These are phyloP conservation scores for Drosophila kohkoa DNA, from an alignment of 1,140 invertebrate species.

Conservation along the genomic window DNA sequence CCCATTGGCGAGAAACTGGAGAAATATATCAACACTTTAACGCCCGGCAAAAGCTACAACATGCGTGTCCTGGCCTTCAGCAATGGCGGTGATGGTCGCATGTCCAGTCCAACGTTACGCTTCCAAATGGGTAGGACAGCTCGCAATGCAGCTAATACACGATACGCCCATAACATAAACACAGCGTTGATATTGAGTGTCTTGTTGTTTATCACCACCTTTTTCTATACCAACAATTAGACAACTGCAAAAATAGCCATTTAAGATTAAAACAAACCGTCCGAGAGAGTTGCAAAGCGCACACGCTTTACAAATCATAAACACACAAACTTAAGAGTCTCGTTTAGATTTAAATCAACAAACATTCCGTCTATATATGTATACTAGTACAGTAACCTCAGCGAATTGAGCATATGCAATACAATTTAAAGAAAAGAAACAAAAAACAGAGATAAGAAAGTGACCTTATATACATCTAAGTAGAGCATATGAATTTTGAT, in stretches of 20 bases:
- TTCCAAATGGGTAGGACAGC: conserved; percentile 92
- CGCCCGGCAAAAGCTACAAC: conserved; percentile 94
- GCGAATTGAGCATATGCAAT: conserved; percentile 58
- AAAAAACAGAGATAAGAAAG: conserved; percentile 58
- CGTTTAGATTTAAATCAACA: conserved; percentile 58
- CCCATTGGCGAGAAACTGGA: conserved; percentile 91
- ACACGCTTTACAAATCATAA: conserved; percentile 54
- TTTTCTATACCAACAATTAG: conserved; percentile 68
- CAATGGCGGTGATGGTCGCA: conserved; percentile 96
- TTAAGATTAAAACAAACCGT: conserved; percentile 44
- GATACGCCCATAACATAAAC: conserved; percentile 70
- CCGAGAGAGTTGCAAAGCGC: conserved; percentile 50
- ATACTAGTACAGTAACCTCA: conserved; percentile 40
- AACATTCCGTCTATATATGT: conserved; percentile 57
- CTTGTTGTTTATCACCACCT: conserved; percentile 63
- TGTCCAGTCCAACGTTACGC: conserved; percentile 95
- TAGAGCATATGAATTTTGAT: conserved; percentile 50
- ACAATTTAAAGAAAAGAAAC: conserved; percentile 13
- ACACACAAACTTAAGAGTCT: conserved; percentile 57
- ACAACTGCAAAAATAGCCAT: conserved; percentile 33
- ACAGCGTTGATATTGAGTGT: conserved; percentile 67
- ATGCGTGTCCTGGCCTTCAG: conserved; percentile 96
- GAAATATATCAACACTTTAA: conserved; percentile 91
- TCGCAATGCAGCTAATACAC: conserved; percentile 68
- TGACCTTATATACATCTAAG: conserved; percentile 79